Conservation (phyloP, 2,797 vertebrate genomes). For the Distichodus sexfasciatus region DNA sequence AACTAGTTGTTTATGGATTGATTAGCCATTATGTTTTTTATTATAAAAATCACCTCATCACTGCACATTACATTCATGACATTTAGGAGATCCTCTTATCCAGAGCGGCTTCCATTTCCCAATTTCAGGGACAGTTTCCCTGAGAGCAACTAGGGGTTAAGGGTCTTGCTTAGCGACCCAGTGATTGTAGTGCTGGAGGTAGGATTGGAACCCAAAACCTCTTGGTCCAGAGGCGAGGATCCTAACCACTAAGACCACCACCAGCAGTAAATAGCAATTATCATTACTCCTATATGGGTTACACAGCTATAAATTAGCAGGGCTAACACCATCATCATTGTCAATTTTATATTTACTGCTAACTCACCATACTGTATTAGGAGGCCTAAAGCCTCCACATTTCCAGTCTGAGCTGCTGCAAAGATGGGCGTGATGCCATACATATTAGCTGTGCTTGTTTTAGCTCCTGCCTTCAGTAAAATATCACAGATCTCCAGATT, state of each 20-base stretch:
- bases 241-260: too few species aligned
- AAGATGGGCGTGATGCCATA: conserved; percentile 84
- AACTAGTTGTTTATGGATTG: not conserved
- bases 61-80: too few species aligned
- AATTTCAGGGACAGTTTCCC: too few species aligned
- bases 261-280: too few species aligned
- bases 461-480: conserved; percentile 76
- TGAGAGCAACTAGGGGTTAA: too few species aligned
- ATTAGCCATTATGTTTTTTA: not conserved
- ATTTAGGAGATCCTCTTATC: too few species aligned
- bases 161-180: too few species aligned
- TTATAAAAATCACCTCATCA: too few species aligned
- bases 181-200: too few species aligned
- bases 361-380: conserved; percentile 77
- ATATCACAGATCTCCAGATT: conserved; percentile 77
- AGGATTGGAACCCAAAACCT: too few species aligned
- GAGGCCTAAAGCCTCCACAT: conserved; percentile 73
- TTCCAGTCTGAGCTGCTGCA: conserved; percentile 81
- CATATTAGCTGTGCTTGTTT: conserved; percentile 72
- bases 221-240: too few species aligned
- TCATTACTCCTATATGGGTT: not conserved
- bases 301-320: not conserved
- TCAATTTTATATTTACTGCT: not conserved
- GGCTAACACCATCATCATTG: not conserved
- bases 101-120: too few species aligned